Conservation (phyloP, 2,113 vertebrate species). For the Rattus rattus region DNA sequence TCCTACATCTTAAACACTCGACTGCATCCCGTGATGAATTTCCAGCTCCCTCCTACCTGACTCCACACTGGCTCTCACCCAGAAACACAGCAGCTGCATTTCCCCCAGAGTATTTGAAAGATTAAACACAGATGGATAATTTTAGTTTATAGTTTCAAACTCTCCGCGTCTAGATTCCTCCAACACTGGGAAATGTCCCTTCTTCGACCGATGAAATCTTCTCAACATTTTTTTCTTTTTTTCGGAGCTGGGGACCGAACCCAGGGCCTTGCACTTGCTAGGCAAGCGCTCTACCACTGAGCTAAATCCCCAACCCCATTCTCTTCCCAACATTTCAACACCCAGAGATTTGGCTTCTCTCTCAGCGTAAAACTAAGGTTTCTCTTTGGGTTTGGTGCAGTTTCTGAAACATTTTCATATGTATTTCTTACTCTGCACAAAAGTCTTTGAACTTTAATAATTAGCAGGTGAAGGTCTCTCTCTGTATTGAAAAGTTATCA, state of each 20-base stretch:
- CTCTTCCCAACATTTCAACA: too few species aligned
- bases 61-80: neutral
- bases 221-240: too few species aligned
- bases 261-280: too few species aligned
- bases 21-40: neutral
- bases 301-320: too few species aligned
- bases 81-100: neutral
- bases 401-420: neutral
- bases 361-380: neutral
- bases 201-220: neutral
- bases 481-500: neutral
- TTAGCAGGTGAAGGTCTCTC: neutral
- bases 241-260: too few species aligned
- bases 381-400: neutral
- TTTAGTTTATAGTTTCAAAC: neutral
- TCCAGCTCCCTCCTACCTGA: neutral
- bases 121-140: neutral
- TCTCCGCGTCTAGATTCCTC: neutral
- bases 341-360: neutral
- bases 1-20: neutral
- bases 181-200: neutral
- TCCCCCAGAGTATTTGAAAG: neutral
- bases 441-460: neutral
- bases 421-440: neutral
- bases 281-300: too few species aligned